Evolutionary conservation across 2,888 invertebrate genomes (phyloP).

Genomic region (Drosophila kanekoi): DNA sequence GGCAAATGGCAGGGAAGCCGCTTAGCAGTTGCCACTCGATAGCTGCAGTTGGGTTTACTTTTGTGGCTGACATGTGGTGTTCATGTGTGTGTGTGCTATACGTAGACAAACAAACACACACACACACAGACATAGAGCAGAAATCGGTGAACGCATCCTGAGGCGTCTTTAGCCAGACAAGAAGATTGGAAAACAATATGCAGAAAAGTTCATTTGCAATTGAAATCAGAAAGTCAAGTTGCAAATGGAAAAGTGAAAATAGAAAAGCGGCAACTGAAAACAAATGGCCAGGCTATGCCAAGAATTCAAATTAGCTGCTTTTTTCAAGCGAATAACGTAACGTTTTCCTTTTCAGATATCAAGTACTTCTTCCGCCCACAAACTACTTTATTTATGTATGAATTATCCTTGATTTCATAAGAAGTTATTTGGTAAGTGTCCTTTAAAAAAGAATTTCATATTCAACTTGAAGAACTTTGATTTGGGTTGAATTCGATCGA

Average conservation of each 20-base stretch:
- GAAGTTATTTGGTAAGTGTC: too few relatives aligned
- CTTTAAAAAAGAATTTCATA: too few relatives aligned
- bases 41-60: conserved; percentile 59
- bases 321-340: not conserved
- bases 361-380: too few relatives aligned
- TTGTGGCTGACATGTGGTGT: conserved; percentile 60
- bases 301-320: conserved; percentile 29
- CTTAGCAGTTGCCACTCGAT: conserved; percentile 45
- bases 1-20: conserved; percentile 11
- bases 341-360: too few relatives aligned
- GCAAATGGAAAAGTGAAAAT: conserved; percentile 30
- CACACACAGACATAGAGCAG: not conserved
- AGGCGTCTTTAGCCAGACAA: conserved; percentile 35
- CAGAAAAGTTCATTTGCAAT: conserved; percentile 69
- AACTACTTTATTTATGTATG: too few relatives aligned
- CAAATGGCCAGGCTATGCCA: conserved; percentile 35
- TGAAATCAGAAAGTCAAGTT: conserved; percentile 62
- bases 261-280: conserved; percentile 9
- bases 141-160: not conserved
- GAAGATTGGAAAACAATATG: conserved; percentile 48
- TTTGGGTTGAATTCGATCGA: too few relatives aligned
- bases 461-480: too few relatives aligned
- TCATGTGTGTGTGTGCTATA: conserved; percentile 14
- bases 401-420: too few relatives aligned
- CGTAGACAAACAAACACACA: conserved; percentile 16